A percentile compares a stretch with the other conserved stretches of the same genome.
Conservation (phyloP, 2,113 vertebrate species). For the Tachysurus vachellii region DNA sequence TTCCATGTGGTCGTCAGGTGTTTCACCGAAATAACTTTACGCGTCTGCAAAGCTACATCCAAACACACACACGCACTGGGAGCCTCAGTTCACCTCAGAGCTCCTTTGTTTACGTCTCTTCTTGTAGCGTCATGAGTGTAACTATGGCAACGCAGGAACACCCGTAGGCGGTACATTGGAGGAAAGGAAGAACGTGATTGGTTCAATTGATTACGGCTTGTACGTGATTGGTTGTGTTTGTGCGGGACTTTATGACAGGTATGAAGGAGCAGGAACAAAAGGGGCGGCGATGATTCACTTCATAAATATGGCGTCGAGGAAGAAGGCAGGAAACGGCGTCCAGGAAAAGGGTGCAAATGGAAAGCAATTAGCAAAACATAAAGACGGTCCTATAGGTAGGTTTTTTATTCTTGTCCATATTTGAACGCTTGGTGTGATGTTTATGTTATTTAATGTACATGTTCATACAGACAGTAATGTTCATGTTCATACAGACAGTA, state of each 20-base stretch:
- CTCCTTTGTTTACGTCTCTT: neutral
- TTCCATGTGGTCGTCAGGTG: neutral
- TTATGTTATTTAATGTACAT: neutral
- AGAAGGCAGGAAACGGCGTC: constrained; percentile 63
- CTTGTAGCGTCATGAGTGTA: constrained; percentile 11
- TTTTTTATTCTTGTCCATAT: neutral
- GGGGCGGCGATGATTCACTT: constrained; percentile 57
- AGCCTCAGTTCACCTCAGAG: neutral
- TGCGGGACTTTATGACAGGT: constrained; percentile 54
- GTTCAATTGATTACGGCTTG: neutral
- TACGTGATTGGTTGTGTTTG: constrained; percentile 58
- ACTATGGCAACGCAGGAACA: constrained; percentile 1
- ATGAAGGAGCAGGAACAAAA: constrained; percentile 50
- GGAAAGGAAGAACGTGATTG: constrained; percentile 47
- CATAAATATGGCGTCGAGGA: constrained; percentile 74
- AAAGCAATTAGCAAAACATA: constrained; percentile 67
- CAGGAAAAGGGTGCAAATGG: constrained; percentile 69
- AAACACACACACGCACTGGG: neutral
- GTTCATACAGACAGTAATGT: too few relatives aligned
- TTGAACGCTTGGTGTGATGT: neutral
- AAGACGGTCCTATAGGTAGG: constrained; percentile 73
- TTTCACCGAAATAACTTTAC: neutral
- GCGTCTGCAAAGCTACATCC: neutral
- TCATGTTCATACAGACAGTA: too few relatives aligned
- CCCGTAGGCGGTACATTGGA: neutral